These are phyloP conservation scores for Diloba caeruleocephala DNA, from an alignment of 2,888 invertebrate species.

Conservation along the genomic window DNA sequence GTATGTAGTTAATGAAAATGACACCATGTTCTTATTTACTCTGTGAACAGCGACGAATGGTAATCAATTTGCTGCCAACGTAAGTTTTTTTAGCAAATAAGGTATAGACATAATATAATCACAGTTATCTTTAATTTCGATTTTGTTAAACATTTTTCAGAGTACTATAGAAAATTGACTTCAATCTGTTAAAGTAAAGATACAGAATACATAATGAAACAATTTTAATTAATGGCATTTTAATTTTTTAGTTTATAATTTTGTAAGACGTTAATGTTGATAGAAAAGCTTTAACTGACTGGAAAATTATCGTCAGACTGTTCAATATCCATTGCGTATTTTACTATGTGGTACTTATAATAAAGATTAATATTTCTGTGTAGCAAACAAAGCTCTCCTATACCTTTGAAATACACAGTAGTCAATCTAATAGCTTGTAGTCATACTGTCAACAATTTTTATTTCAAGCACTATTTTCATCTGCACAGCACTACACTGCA, in stretches of 20 bases:
- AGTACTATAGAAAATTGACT: slow-evolving; percentile 43
- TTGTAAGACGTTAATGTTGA: slow-evolving; percentile 54
- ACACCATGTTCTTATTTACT: slow-evolving; percentile 52
- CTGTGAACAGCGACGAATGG: slow-evolving; percentile 63
- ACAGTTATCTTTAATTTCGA: slow-evolving; percentile 66
- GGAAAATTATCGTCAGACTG: slow-evolving; percentile 44
- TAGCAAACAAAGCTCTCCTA: slow-evolving; percentile 43
- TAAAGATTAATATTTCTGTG: slow-evolving; percentile 47
- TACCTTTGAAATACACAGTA: slow-evolving; percentile 32
- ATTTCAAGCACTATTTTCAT: slow-evolving; percentile 14
- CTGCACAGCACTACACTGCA: too few relatives aligned
- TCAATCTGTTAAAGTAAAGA: slow-evolving; percentile 32
- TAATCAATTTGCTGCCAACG: slow-evolving; percentile 69
- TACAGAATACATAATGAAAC: slow-evolving; percentile 41
- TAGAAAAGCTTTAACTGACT: slow-evolving; percentile 60
- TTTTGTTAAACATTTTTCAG: slow-evolving; percentile 51
- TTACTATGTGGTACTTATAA: slow-evolving; percentile 52
- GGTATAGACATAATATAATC: slow-evolving; percentile 66
- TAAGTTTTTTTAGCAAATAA: slow-evolving; percentile 61
- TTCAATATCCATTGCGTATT: slow-evolving; percentile 51
- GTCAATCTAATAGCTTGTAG: slow-evolving; percentile 37
- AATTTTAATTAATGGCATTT: slow-evolving; percentile 57
- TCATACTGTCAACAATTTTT: slow-evolving; percentile 35
- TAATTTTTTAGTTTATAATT: slow-evolving; percentile 55
- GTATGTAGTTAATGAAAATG: slow-evolving; percentile 50